phyloP scores from a whole-genome alignment of 2,797 vertebrate genomes.

The Melanotaenia trifasciata region DNA sequence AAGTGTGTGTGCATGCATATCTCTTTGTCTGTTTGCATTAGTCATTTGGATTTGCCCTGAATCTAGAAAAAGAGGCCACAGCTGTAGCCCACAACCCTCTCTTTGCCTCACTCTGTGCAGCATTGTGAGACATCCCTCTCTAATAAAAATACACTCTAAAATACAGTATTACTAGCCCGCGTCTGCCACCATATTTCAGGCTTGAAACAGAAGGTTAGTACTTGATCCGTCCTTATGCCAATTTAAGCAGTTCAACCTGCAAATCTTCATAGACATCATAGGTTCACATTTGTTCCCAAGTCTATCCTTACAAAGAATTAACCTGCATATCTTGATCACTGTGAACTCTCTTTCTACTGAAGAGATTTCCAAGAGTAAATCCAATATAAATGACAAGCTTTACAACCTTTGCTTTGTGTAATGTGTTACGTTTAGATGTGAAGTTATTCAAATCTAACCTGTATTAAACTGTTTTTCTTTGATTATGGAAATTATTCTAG shows the following conservation, averaged over 20 bases:
- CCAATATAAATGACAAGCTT: not conserved
- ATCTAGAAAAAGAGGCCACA: conserved; percentile 67
- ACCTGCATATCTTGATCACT: not conserved
- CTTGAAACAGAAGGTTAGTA: not conserved
- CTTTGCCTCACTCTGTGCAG: conserved; percentile 34
- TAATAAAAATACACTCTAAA: conserved; percentile 42
- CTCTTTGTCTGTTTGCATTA: conserved; percentile 68
- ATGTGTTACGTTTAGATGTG: not conserved
- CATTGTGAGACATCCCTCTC: conserved; percentile 40
- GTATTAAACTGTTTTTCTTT: not conserved
- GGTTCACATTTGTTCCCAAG: not conserved
- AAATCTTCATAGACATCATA: not conserved
- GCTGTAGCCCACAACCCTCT: conserved; percentile 67
- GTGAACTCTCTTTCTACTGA: not conserved
- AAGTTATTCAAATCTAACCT: not conserved
- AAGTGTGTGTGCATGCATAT: conserved; percentile 23
- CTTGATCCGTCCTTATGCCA: not conserved
- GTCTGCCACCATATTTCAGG: not conserved
- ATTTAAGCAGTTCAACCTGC: not conserved
- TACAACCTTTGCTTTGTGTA: not conserved
- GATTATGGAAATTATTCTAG: not conserved
- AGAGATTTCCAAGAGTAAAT: not conserved
- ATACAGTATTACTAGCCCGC: conserved; percentile 19
- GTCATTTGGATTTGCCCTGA: conserved; percentile 64
- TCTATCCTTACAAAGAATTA: not conserved